Evolutionary conservation across 1,140 invertebrate genomes (phyloP).

Genomic region (Cardiocondyla obscurior): DNA sequence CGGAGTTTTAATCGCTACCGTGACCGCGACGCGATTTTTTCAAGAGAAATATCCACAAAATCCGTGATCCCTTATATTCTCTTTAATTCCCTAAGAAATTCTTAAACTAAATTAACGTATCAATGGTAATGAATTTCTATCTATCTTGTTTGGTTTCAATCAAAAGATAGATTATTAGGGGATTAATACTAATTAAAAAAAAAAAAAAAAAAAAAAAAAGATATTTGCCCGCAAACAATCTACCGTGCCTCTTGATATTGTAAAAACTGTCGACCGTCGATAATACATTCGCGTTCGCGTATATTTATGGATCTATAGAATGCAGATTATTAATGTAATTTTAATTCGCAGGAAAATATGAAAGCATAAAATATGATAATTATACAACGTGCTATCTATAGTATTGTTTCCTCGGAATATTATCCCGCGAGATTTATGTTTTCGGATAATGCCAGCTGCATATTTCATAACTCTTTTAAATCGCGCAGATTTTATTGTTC

Average conservation of each 20-base stretch:
- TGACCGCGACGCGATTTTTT: conserved; percentile 12
- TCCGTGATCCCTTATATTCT: neutral
- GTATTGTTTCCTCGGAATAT: neutral
- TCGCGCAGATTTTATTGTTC: neutral
- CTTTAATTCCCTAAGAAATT: neutral
- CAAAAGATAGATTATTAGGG: too few relatives aligned
- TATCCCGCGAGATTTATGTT: neutral
- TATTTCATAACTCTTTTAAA: neutral
- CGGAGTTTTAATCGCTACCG: neutral
- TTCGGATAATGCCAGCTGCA: neutral
- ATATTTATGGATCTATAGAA: neutral
- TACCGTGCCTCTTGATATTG: too few relatives aligned
- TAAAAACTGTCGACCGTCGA: neutral
- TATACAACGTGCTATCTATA: neutral
- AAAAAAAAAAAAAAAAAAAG: too few relatives aligned
- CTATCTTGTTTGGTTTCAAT: too few relatives aligned
- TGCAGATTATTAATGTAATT: neutral
- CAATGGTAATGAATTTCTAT: too few relatives aligned
- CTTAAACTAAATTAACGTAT: conserved; percentile 12
- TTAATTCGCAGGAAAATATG: neutral
- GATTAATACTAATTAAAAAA: neutral
- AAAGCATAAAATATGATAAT: neutral
- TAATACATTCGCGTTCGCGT: neutral
- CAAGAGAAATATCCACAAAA: neutral
- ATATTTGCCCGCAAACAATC: too few relatives aligned